Percentiles rank a stretch among this genome's conserved stretches.
Conservation (phyloP, 2,113 vertebrate species). For the Coreoperca whiteheadi region DNA sequence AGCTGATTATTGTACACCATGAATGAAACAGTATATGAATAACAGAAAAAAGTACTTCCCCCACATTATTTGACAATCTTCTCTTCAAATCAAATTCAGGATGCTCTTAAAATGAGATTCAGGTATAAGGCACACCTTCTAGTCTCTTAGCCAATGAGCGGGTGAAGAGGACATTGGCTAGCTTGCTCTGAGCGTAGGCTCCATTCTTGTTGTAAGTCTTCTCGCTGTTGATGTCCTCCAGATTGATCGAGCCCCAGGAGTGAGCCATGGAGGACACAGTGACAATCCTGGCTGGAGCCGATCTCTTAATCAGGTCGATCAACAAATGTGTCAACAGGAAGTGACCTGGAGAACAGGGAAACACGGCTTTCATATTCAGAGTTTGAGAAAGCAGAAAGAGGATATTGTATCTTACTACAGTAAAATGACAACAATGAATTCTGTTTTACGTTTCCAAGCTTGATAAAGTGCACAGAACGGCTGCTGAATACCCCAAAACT, state of each 20-base stretch:
- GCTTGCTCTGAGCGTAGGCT: slow-evolving; percentile 87
- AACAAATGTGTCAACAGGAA: slow-evolving; percentile 84
- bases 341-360: slow-evolving; percentile 76
- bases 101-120: background rate
- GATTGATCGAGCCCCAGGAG: slow-evolving; percentile 79
- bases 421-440: background rate
- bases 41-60: background rate
- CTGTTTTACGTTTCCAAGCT: background rate
- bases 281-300: slow-evolving; percentile 82
- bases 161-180: slow-evolving; percentile 86
- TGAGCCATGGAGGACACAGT: slow-evolving; percentile 85
- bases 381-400: background rate
- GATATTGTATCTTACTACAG: background rate
- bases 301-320: slow-evolving; percentile 84
- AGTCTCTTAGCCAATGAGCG: slow-evolving; percentile 80
- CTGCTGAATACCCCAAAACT: background rate
- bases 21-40: background rate
- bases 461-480: background rate
- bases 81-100: background rate
- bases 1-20: background rate
- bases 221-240: slow-evolving; percentile 88
- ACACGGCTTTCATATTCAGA: background rate
- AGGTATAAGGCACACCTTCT: slow-evolving; percentile 68
- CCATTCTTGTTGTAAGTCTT: slow-evolving; percentile 78
- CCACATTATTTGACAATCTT: background rate